phyloP scores from a whole-genome alignment of 2,888 invertebrate species.

The Lasioglossum calceatum region DNA sequence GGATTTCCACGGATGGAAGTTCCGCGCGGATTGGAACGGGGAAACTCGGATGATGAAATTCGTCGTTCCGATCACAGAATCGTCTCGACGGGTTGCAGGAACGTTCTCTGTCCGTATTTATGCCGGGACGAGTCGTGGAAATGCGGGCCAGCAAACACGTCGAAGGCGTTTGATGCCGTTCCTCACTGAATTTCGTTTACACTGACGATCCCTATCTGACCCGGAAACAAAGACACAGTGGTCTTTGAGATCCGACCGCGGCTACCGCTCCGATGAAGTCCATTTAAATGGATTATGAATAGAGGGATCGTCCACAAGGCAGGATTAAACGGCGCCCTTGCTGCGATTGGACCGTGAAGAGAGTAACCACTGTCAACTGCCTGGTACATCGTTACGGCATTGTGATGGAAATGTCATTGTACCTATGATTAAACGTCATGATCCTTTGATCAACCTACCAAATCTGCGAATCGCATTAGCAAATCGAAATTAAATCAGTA shows the following conservation, averaged over 20 bases:
- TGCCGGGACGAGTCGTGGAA: background rate
- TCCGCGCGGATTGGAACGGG: background rate
- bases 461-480: background rate
- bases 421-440: background rate
- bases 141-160: constrained; percentile 32
- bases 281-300: constrained; percentile 20
- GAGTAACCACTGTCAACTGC: background rate
- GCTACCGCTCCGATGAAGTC: constrained; percentile 13
- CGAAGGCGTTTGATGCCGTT: constrained; percentile 10
- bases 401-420: constrained; percentile 12
- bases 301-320: background rate
- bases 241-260: background rate
- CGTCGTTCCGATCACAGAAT: background rate
- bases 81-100: background rate
- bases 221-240: background rate
- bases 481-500: constrained; percentile 9
- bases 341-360: background rate
- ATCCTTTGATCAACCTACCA: background rate
- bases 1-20: background rate
- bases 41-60: background rate
- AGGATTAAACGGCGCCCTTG: background rate
- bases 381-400: background rate
- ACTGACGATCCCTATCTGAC: constrained; percentile 6
- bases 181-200: constrained; percentile 11
- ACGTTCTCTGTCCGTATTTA: background rate